Base-by-base conservation (phyloP, 2,797 vertebrate genomes). In the Leptatherina wallacei region DNA sequence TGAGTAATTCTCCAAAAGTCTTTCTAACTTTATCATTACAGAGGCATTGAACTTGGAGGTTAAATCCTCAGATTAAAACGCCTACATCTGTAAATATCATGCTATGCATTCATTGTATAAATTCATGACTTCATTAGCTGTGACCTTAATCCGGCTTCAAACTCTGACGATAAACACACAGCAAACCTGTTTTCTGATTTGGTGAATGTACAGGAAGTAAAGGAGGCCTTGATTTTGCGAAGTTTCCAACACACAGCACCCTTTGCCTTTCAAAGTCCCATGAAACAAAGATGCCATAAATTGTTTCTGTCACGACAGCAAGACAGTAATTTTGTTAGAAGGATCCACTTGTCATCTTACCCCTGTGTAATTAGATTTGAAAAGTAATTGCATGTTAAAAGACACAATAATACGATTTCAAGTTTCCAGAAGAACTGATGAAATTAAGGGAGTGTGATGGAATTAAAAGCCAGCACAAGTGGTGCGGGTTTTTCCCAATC, bases 361-460 rank as follows among this genome's bases (percentile, higher is more conserved):
- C 55, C 14, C 73, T 66, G 30, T 49, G 38, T 88, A 83, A 93
- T 85, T 78, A 22, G 30, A 88, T 90, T 81, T 64, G 56, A 78
- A 71, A 80, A 77, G 68, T 66, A 69, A 87, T 47, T 51, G 70
- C 58, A 85, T 77, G 83, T 88, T 75, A 80, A 90, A 86, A 80
- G 81, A 84, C 35, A 71, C 76, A 82, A 84, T 91, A 86, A 90
- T 83, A 75, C 54, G 63, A 89, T 91, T 88, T 86, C 38, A 63
- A 75, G 69, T 82, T 86, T 83, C 64, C 66, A 75, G 74, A 87
- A 76, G 72, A 80, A 75, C 35, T 84, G 69, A 92, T 81, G 62
- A 74, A 85, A 78, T 90, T 74, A 79, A 69, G 65, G 40, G 11
- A 29, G 58, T 72, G 70, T 84, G 74, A 87, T 73, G 57, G 57